Evolutionary conservation across 2,888 invertebrate genomes (phyloP).

Genomic region (Sphecodes monilicornis): DNA sequence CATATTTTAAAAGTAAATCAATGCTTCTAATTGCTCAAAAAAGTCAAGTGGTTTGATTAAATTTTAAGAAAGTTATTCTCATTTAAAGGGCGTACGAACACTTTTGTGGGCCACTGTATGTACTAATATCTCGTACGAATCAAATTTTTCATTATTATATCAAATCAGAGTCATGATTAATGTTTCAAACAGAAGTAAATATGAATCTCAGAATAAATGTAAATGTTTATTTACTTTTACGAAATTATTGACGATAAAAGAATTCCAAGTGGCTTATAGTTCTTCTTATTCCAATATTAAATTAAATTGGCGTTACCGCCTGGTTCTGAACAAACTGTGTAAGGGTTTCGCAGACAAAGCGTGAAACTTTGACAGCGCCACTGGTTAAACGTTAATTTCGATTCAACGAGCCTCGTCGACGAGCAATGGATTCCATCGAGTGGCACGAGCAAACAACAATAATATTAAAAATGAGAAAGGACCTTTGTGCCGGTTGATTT

Average conservation of each 20-base stretch:
- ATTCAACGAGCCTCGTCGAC: not conserved
- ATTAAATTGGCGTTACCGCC: not conserved
- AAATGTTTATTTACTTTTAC: not conserved
- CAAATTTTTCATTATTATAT: not conserved
- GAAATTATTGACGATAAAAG: not conserved
- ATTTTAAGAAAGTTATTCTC: too few species aligned
- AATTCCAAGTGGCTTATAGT: not conserved
- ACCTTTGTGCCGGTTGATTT: conserved; percentile 7
- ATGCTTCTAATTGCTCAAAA: too few species aligned
- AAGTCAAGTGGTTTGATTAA: too few species aligned
- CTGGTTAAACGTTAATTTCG: not conserved
- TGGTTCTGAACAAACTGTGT: not conserved
- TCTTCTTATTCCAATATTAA: not conserved
- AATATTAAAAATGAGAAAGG: not conserved
- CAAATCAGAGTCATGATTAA: not conserved
- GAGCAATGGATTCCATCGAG: not conserved
- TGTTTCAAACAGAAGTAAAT: not conserved
- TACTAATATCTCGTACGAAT: not conserved
- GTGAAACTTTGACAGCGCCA: not conserved
- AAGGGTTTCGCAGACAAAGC: not conserved
- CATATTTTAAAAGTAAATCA: too few species aligned
- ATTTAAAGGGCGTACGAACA: too few species aligned
- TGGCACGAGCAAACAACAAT: not conserved
- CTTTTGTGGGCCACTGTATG: too few species aligned
- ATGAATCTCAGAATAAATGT: not conserved